Evolutionary conservation across 1,140 invertebrate species (phyloP).

Genomic region (Pseudachorutes palmiensis): DNA sequence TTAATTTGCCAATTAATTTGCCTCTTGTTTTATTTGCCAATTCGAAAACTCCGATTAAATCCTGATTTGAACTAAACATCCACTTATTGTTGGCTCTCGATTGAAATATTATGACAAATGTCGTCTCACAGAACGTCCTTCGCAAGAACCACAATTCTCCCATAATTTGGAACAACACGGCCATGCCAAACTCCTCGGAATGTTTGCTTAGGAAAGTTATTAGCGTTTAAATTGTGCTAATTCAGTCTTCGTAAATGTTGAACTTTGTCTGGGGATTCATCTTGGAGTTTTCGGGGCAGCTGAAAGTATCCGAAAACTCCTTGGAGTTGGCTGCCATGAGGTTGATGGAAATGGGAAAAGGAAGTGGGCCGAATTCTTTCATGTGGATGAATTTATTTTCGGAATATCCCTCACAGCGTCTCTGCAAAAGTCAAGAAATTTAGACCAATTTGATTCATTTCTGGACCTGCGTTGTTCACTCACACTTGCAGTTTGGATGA

Average conservation of each 20-base stretch:
- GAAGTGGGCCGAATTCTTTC: background rate
- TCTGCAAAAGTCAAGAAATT: background rate
- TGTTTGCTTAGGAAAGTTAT: too few relatives aligned
- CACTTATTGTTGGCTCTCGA: too few relatives aligned
- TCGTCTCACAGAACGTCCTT: too few relatives aligned
- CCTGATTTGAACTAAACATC: too few relatives aligned
- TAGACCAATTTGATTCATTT: background rate
- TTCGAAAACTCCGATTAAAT: too few relatives aligned
- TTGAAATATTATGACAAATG: too few relatives aligned
- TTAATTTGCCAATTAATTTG: too few relatives aligned
- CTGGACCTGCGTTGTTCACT: background rate
- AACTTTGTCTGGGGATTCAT: background rate
- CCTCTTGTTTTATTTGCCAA: too few relatives aligned
- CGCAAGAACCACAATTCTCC: too few relatives aligned
- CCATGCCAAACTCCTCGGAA: too few relatives aligned
- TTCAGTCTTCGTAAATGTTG: background rate
- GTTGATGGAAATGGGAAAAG: background rate
- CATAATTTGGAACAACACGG: too few relatives aligned
- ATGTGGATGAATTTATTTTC: background rate
- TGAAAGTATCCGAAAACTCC: background rate
- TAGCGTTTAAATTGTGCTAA: background rate
- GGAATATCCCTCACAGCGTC: background rate
- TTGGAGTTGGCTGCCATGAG: constrained; percentile 7
- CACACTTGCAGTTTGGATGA: background rate
- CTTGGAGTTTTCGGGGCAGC: background rate